Percentiles rank a stretch among this genome's conserved stretches.
These are phyloP conservation scores for Hyalella azteca DNA, from an alignment of 2,888 invertebrate species.

Conservation along the genomic window DNA sequence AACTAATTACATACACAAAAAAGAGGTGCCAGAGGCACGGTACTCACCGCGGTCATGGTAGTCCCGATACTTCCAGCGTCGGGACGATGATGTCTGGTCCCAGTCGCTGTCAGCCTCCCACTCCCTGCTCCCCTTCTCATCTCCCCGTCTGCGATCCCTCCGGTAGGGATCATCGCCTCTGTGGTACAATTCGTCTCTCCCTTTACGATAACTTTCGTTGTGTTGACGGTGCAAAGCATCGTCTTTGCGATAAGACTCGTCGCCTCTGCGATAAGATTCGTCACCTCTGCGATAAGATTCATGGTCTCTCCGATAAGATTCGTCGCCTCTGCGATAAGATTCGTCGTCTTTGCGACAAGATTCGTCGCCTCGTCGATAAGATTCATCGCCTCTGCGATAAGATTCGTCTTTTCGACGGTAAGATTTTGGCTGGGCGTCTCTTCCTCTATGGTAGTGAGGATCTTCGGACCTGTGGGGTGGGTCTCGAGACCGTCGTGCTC, in stretches of 20 bases:
- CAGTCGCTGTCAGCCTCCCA: constrained; percentile 26
- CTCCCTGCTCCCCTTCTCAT: not conserved
- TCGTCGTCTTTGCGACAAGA: too few relatives aligned
- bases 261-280: not conserved
- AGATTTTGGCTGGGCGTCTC: too few relatives aligned
- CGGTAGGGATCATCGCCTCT: not conserved
- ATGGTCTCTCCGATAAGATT: too few relatives aligned
- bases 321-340: too few relatives aligned
- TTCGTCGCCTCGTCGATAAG: too few relatives aligned
- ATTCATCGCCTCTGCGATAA: too few relatives aligned
- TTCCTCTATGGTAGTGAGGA: not conserved
- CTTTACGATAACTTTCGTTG: not conserved
- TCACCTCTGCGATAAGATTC: too few relatives aligned
- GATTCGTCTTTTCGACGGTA: not conserved
- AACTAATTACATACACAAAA: too few relatives aligned
- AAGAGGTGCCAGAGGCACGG: too few relatives aligned
- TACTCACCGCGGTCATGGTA: constrained; percentile 32
- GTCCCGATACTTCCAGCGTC: not conserved
- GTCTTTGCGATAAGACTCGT: not conserved
- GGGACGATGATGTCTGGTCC: not conserved
- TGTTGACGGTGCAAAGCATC: too few relatives aligned
- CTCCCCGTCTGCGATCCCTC: not conserved
- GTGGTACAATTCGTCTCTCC: not conserved
- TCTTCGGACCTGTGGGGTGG: not conserved
- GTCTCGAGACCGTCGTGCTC: not conserved